Evolutionary conservation across 2,113 vertebrate species (phyloP), one percentile per base, ranked within the genome.

Genomic region (Acrocephalus arundinaceus): DNA sequence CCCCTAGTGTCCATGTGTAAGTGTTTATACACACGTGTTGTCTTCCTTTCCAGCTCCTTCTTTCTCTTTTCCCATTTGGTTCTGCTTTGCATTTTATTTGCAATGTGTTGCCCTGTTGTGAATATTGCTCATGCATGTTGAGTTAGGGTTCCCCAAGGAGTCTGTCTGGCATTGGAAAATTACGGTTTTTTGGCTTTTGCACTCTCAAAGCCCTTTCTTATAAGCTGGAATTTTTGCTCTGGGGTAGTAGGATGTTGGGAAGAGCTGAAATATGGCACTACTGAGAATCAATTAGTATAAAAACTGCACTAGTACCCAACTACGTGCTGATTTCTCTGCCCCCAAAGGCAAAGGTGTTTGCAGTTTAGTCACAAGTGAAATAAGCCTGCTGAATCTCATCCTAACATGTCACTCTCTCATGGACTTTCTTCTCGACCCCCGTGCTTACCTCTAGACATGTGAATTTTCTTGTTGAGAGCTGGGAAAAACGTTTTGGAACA

Each of bases 61-160:
- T 80, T 37, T 74, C 82, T 75, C 83, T 95, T 95, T 96, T 91
- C 93, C 92, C 85, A 61, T 91, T 95, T 91, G 86, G 68, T 96
- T 96, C 80, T 94, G 90, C 79, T 96, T 95, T 95, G 73, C 25
- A 13, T 96, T 96, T 92, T 72, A 75, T 93, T 96, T 87, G 62
- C 70, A 75, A 31, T 82, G 33, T 82, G 76, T 85, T 96, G 52
- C 83, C 68, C 52, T 88, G 92, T 95, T 96, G 79, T 90, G 68
- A 94, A 68, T 54, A 93, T 96, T 96, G 93, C 92, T 96, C 90
- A 94, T 96, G 49, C 85, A 84, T 89, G 70, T 85, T 93, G 88
- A 84, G 75, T 95, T 96, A 96, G 77, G 37, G 76, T 31, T 96
- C 96, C 93, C 93, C 2, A 5, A 90, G 93, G 92, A 95, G 72